A percentile compares a stretch with the other conserved stretches of the same genome.
Conservation (phyloP, 2,797 vertebrate species). For the Poliocrania exsul region DNA sequence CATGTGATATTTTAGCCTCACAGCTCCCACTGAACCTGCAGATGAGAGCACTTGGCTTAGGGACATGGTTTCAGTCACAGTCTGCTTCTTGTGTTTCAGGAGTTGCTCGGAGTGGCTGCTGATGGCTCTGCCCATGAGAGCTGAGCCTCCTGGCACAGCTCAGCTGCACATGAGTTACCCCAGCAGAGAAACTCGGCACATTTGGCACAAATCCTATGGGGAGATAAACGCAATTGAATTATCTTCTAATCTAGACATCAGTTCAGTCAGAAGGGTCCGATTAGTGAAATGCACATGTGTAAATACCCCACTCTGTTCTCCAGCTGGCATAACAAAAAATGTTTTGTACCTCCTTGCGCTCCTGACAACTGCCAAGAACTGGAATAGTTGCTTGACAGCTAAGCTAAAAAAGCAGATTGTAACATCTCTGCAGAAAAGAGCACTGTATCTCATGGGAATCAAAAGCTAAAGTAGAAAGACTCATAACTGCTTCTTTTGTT, state of each 20-base stretch:
- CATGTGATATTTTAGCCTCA: background rate
- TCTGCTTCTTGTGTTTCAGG: slow-evolving; percentile 28
- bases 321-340: slow-evolving; percentile 16
- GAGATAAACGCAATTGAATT: slow-evolving; percentile 37
- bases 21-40: background rate
- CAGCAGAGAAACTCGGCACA: slow-evolving; percentile 12
- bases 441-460: background rate
- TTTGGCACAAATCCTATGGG: background rate
- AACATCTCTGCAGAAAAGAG: background rate
- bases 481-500: slow-evolving; percentile 8
- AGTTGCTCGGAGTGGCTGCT: background rate
- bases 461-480: background rate
- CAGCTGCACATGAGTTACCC: background rate
- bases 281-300: slow-evolving; percentile 2
- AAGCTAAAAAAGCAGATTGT: background rate
- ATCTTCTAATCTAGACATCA: slow-evolving; percentile 36
- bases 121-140: background rate
- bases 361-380: background rate
- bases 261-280: slow-evolving; percentile 9
- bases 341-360: background rate
- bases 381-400: background rate
- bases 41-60: background rate
- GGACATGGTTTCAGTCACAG: background rate
- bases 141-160: slow-evolving; percentile 13
- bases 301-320: slow-evolving; percentile 2